Evolutionary conservation across 2,113 vertebrate genomes (phyloP).

Genomic region (Labrus mixtus): DNA sequence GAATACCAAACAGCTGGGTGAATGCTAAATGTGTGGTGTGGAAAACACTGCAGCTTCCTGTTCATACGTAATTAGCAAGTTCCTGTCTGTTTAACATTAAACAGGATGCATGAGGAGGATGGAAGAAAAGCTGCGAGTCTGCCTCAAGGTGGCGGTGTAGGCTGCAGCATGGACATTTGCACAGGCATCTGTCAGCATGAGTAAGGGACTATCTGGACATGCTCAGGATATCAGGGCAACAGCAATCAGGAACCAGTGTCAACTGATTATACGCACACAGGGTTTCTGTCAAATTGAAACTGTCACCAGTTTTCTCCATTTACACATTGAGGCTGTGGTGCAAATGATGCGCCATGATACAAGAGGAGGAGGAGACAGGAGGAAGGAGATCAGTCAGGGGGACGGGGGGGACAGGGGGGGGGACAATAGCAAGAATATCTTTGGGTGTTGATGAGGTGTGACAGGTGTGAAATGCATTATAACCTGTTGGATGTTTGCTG

Average conservation of each 20-base stretch:
- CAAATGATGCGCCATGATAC: slow-evolving; percentile 68
- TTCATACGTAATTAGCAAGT: slow-evolving; percentile 3
- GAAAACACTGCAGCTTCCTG: slow-evolving; percentile 27
- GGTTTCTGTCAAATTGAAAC: slow-evolving; percentile 74
- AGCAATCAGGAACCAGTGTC: slow-evolving; percentile 68
- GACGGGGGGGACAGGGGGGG: slow-evolving; percentile 28
- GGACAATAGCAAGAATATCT: slow-evolving; percentile 59
- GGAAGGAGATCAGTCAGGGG: slow-evolving; percentile 70
- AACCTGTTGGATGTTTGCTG: slow-evolving; percentile 63
- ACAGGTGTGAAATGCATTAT: slow-evolving; percentile 75
- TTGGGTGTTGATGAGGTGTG: slow-evolving; percentile 77
- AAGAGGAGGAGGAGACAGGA: slow-evolving; percentile 57
- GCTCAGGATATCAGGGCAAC: slow-evolving; percentile 60
- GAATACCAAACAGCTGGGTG: slow-evolving; percentile 2
- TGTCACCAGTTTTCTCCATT: slow-evolving; percentile 74
- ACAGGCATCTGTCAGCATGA: slow-evolving; percentile 48
- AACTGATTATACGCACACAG: slow-evolving; percentile 66
- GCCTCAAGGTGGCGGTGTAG: slow-evolving; percentile 79
- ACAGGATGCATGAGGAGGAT: slow-evolving; percentile 21
- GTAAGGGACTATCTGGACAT: slow-evolving; percentile 67
- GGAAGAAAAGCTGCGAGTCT: background rate
- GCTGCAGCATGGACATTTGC: slow-evolving; percentile 47
- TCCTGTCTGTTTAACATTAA: slow-evolving; percentile 22
- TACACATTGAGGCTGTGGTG: slow-evolving; percentile 59
- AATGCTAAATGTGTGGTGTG: background rate